Percentiles rank a stretch among this genome's conserved stretches.
Evolutionary conservation across 2,113 vertebrate species (phyloP).

Genomic region (Leucoraja erinaceus): DNA sequence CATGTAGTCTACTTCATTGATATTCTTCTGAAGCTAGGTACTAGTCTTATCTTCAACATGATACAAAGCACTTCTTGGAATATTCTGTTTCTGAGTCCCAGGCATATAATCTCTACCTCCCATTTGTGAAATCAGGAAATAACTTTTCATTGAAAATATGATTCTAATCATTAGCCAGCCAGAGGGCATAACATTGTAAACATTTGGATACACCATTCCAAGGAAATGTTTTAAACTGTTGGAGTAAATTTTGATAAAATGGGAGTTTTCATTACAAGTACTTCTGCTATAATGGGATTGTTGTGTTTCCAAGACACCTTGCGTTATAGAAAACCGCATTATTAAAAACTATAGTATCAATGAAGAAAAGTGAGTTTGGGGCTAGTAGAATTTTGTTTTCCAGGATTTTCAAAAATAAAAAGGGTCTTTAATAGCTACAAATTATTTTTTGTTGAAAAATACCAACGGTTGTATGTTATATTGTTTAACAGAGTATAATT

Average conservation of each 20-base stretch:
- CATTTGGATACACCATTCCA: background rate
- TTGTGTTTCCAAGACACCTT: too few species aligned
- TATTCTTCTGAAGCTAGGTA: background rate
- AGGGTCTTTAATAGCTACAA: too few species aligned
- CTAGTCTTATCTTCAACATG: background rate
- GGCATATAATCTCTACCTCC: background rate
- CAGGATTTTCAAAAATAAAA: too few species aligned
- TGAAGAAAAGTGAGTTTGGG: too few species aligned
- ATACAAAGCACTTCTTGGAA: background rate
- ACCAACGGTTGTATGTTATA: too few species aligned
- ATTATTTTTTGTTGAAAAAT: too few species aligned
- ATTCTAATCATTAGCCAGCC: background rate
- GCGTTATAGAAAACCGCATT: too few species aligned
- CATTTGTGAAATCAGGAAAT: background rate
- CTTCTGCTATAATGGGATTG: too few species aligned
- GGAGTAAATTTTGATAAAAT: background rate
- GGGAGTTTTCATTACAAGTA: background rate
- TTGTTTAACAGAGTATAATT: too few species aligned
- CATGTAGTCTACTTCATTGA: background rate
- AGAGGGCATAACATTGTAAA: background rate
- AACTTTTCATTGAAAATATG: background rate
- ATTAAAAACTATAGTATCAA: too few species aligned
- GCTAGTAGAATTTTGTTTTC: too few species aligned
- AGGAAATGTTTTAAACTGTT: background rate
- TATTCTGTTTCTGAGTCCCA: background rate